Evolutionary conservation across 2,888 invertebrate species (phyloP), one percentile per base, ranked within the genome.

Genomic region (Hemithea aestivaria): DNA sequence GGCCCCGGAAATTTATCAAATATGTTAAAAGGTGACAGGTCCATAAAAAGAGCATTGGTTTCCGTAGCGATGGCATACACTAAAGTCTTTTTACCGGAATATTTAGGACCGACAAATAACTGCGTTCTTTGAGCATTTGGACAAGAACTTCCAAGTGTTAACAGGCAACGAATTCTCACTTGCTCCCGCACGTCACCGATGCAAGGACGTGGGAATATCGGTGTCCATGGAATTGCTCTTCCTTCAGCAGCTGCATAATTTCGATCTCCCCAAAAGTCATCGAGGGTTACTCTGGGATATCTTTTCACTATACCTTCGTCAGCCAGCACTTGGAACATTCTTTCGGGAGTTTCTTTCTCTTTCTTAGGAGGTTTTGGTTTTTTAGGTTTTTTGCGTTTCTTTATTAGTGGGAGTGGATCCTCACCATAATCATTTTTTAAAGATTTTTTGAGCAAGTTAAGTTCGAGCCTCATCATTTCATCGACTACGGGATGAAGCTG

Each of bases 61-160:
- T 94, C 94, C 1, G 90, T 90, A 48, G 94, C 94, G 16, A 96
- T 85, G 0, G 93, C 93, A 55, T 94, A 89, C 0, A 91, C 89
- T 34, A 96, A 72, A 44, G 92, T 87, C 58, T 89, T 90, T 72
- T 95, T 95, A 0, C 95, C 95, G 21, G 89, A 85, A 16, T 89
- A 88, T 30, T 89, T 82, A 0, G 94, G 91, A 0, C 95, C 95
- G 16, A 90, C 90, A 10, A 96, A 80, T 33, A 94, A 69, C 10
- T 94, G 89, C 0, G 93, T 90, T 66, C 88, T 85, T 6, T 79
- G 73, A 33, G 77, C 79, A 32, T 77, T 70, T 33, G 76, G 63
- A 38, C 78, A 78, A 7, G 67, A 56, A 22, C 84, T 84, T 29
- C 88, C 87, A 10, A 91, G 68, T 8, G 91, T 89, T 22, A 92